Evolutionary conservation across 2,888 invertebrate genomes (phyloP), one percentile per base, ranked within the genome.

Genomic region (Rhorus exstirpatorius): DNA sequence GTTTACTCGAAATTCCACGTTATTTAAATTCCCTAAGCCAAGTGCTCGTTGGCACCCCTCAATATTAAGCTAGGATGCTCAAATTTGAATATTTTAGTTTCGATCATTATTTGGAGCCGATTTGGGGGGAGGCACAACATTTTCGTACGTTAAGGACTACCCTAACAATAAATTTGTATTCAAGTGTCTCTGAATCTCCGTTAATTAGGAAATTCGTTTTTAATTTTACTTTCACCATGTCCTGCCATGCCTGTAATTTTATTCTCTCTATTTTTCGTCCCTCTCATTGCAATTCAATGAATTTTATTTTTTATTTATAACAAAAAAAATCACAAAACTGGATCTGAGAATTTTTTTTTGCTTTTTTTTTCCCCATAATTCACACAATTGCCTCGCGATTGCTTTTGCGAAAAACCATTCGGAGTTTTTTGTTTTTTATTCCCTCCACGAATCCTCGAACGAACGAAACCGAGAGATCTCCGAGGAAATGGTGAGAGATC

Each of bases 171-270:
- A 24, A 24, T 68, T 68, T 68, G 41, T 41, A 53, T 68, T 19
- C 24, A 24, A 68, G 17, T 21, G 8, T n/a, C n/a, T 46, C 26
- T 17, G 26, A 65, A 75, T 53, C 51, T 75, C 51, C 63, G 53
- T 51, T 63, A 81, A 81, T 81, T 84, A 85, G 86, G 80, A 83
- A 83, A 86, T 68, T 86, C 81, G 82, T 81, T 82, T 21, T 14
- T 86, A 84, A 31, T 26, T 26, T 17, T n/a, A n/a, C n/a, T n/a
- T n/a, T n/a, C n/a, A n/a, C 2, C 31, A 31, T 49, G 71, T 78
- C 77, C 55, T 79, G 55, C 75, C 61, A 65, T 68, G 77, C 79
- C 79, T 84, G 80, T 19, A 12, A 61, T 85, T 87, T 85, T 84
- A 85, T 83, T 85, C 67, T 67, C 70, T 60, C 31, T 38, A 10